These are phyloP conservation scores for Andrena praecox DNA, from an alignment of 2,888 invertebrate species.

Conservation along the genomic window DNA sequence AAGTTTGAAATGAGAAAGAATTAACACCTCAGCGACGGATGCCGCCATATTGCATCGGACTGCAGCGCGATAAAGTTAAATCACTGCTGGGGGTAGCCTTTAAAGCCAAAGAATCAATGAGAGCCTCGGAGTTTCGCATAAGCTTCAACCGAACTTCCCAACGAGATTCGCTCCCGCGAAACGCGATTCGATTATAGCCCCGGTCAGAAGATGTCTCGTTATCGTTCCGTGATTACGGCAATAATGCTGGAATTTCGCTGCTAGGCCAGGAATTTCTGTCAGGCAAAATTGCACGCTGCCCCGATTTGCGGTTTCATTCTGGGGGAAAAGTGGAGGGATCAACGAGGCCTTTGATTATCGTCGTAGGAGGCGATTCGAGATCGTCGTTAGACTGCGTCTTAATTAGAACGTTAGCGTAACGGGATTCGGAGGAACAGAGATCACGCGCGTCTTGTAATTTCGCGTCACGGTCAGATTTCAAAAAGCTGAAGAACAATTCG, in stretches of 20 bases:
- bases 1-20: too few species aligned
- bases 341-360: slow-evolving; percentile 61
- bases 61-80: background rate
- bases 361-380: slow-evolving; percentile 36
- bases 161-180: slow-evolving; percentile 13
- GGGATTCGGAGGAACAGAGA: slow-evolving; percentile 44
- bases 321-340: slow-evolving; percentile 16
- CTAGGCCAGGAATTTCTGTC: slow-evolving; percentile 31
- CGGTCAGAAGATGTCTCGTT: slow-evolving; percentile 41
- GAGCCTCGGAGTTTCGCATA: background rate
- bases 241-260: slow-evolving; percentile 55
- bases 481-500: background rate
- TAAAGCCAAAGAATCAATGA: background rate
- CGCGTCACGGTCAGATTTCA: background rate
- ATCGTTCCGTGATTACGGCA: slow-evolving; percentile 52
- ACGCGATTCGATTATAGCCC: background rate
- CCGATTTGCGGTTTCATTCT: slow-evolving; percentile 59
- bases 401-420: slow-evolving; percentile 56
- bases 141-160: background rate
- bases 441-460: background rate
- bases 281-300: slow-evolving; percentile 46
- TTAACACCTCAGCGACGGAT: too few species aligned
- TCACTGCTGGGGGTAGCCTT: background rate
- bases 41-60: background rate
- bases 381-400: slow-evolving; percentile 47